phyloP scores from a whole-genome alignment of 2,113 vertebrate species.

The Nymphicus hollandicus region DNA sequence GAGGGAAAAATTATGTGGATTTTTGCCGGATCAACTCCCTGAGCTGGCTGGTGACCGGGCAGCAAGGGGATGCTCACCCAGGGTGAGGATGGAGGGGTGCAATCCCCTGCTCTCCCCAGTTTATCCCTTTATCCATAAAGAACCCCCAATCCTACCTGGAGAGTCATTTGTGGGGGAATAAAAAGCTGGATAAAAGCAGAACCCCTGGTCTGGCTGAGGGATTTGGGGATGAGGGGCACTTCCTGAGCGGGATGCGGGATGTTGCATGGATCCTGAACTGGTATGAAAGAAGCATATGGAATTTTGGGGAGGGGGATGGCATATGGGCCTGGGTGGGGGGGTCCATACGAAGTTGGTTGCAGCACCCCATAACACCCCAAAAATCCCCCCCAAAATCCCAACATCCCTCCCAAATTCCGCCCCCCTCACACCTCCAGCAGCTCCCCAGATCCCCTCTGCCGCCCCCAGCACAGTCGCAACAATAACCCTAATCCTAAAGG shows the following conservation, averaged over 20 bases:
- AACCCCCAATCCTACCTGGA: background rate
- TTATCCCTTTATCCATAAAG: background rate
- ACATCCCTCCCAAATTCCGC: background rate
- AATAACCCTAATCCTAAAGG: background rate
- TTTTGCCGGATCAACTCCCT: background rate
- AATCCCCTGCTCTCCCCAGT: background rate
- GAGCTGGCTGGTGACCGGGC: background rate
- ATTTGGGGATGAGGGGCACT: background rate
- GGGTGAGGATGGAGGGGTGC: background rate
- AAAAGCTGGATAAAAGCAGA: background rate
- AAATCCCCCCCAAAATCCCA: no score
- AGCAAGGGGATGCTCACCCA: background rate
- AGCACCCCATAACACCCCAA: background rate
- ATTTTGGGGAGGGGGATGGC: no score
- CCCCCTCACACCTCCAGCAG: background rate
- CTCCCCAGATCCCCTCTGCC: background rate
- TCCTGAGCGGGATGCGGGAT: background rate
- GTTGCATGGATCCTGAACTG: background rate
- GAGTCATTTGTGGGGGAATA: background rate
- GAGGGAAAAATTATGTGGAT: background rate
- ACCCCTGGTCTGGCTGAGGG: background rate
- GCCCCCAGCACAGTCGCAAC: background rate
- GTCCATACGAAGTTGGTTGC: background rate
- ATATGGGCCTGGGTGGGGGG: background rate
- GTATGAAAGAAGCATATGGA: background rate